Evolutionary conservation across 2,113 vertebrate genomes (phyloP).

Genomic region (Nothocercus julius): DNA sequence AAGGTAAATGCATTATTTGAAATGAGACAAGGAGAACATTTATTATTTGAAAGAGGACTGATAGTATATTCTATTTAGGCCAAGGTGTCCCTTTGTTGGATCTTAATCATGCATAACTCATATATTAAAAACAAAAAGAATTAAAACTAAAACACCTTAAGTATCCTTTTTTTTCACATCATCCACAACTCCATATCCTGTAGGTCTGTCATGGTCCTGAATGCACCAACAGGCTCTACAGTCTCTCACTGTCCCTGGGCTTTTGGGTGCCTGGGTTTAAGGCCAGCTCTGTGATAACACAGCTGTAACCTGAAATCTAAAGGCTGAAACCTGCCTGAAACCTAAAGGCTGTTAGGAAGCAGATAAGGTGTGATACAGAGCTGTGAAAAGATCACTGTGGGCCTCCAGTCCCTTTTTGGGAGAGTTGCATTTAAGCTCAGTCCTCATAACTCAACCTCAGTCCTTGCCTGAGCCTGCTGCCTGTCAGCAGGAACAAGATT

Average conservation of each 20-base stretch:
- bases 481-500: neutral
- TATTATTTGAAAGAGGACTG: neutral
- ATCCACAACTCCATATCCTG: neutral
- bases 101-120: neutral
- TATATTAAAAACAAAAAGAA: neutral
- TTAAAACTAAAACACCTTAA: neutral
- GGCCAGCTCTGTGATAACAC: neutral
- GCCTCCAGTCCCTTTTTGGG: neutral
- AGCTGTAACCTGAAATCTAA: neutral
- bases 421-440: neutral
- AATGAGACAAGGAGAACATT: neutral
- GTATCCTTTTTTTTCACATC: neutral
- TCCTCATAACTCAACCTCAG: neutral
- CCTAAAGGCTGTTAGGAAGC: neutral
- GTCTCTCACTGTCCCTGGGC: neutral
- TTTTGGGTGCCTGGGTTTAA: neutral
- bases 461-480: neutral
- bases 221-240: neutral
- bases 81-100: neutral
- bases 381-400: neutral
- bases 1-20: neutral
- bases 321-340: too few species aligned
- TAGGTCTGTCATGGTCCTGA: neutral
- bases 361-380: neutral
- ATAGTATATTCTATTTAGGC: neutral